phyloP scores from a whole-genome alignment of 2,888 invertebrate genomes.

The Drosophila bunnanda region DNA sequence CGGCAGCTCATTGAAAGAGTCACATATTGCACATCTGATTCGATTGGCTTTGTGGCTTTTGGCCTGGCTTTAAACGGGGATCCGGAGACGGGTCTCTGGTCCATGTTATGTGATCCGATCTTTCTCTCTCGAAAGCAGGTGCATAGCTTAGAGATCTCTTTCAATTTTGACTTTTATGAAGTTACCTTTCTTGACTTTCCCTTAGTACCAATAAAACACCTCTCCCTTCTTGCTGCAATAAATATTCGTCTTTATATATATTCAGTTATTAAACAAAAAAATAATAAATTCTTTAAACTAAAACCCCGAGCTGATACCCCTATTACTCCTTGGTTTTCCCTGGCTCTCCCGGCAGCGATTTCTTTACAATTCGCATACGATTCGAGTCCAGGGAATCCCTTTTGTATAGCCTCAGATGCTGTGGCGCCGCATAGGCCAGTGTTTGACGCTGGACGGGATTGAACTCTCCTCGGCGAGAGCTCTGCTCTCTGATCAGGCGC shows the following conservation, averaged over 20 bases:
- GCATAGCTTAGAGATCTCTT: not conserved
- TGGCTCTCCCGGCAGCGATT: slow-evolving; percentile 48
- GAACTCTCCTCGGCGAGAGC: not conserved
- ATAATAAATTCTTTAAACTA: not conserved
- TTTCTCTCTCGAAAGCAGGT: not conserved
- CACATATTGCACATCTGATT: slow-evolving; percentile 50
- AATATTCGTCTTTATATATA: slow-evolving; percentile 37
- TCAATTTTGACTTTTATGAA: not conserved
- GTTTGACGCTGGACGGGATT: slow-evolving; percentile 55
- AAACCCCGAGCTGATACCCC: not conserved
- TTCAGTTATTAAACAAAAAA: slow-evolving; percentile 1
- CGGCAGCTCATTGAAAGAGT: slow-evolving; percentile 42
- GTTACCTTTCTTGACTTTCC: not conserved
- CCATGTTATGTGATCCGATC: slow-evolving; percentile 33
- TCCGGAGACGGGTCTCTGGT: not conserved
- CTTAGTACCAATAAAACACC: too few relatives aligned
- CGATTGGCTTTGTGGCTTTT: slow-evolving; percentile 35
- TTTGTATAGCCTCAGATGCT: slow-evolving; percentile 60
- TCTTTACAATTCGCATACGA: slow-evolving; percentile 55
- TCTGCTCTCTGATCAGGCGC: slow-evolving; percentile 70
- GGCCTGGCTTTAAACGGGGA: slow-evolving; percentile 29
- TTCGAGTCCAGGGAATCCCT: slow-evolving; percentile 40
- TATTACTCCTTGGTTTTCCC: not conserved
- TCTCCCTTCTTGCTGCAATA: slow-evolving; percentile 26
- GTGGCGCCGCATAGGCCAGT: slow-evolving; percentile 59